phyloP scores from a whole-genome alignment of 2,113 vertebrate genomes.

The Semnornis frantzii region DNA sequence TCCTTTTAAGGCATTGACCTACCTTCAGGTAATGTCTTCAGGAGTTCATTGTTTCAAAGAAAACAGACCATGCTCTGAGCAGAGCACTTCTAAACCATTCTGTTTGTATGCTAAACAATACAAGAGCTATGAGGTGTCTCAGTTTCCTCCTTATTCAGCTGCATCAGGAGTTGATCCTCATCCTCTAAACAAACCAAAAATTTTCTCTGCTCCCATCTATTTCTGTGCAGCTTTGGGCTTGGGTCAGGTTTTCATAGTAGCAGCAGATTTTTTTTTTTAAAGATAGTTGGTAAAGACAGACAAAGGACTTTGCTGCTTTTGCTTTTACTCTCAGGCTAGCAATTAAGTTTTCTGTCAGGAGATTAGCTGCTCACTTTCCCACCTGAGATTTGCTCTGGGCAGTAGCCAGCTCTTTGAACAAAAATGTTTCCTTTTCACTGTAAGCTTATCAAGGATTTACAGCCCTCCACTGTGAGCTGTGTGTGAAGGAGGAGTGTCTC shows the following conservation, averaged over 20 bases:
- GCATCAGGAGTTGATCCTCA: background rate
- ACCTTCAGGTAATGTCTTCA: background rate
- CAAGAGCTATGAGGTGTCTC: background rate
- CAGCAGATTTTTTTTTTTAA: background rate
- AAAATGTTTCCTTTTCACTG: background rate
- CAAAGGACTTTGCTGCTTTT: background rate
- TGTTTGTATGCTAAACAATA: background rate
- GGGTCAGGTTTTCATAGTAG: background rate
- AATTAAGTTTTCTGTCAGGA: background rate
- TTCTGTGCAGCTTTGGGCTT: background rate
- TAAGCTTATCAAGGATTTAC: background rate
- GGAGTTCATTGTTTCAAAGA: background rate
- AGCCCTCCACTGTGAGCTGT: background rate
- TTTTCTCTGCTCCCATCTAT: background rate
- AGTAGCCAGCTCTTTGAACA: constrained; percentile 16
- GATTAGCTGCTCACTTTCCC: background rate
- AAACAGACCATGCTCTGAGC: background rate
- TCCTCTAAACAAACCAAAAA: background rate
- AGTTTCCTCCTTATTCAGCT: background rate
- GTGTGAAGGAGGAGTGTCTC: rapidly evolving
- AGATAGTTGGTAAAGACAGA: background rate
- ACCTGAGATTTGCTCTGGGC: constrained; percentile 21
- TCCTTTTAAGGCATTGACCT: background rate
- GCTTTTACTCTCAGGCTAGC: background rate
- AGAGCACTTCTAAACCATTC: background rate